Conservation (phyloP, 1,140 invertebrate genomes). For the Meloidogyne hapla region DNA sequence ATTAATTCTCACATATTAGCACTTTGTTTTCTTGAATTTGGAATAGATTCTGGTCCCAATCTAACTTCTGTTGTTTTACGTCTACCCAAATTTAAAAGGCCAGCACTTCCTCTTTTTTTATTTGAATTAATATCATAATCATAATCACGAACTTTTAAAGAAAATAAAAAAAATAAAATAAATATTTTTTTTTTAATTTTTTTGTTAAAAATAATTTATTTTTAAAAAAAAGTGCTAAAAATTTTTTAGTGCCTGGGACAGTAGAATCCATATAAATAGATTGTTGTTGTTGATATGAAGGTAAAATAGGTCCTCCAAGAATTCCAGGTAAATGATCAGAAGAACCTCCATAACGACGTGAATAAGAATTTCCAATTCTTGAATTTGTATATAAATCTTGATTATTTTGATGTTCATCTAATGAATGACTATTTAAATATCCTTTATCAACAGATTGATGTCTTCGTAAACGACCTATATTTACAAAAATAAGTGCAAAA, state of each 20-base stretch:
- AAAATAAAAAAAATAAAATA: background rate
- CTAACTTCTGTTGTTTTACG: conserved; percentile 57
- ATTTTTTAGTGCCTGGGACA: background rate
- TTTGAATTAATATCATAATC: background rate
- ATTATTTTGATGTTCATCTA: background rate
- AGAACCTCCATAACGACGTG: conserved; percentile 19
- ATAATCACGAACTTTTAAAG: background rate
- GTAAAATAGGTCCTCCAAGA: conserved; percentile 3
- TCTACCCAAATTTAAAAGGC: conserved; percentile 51
- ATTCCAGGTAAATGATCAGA: conserved; percentile 16
- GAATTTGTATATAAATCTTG: background rate
- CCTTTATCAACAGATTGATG: conserved; percentile 32
- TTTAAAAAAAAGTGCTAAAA: background rate
- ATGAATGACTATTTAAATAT: conserved; percentile 12
- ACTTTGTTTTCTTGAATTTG: conserved; percentile 22
- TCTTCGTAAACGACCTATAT: conserved; percentile 25
- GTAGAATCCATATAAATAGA: background rate
- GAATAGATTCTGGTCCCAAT: conserved; percentile 28
- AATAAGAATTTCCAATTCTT: background rate
- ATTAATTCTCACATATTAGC: conserved; percentile 20
- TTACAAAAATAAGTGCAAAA: background rate
- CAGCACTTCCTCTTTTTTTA: background rate
- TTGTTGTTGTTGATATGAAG: conserved; percentile 26
- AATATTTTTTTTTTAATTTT: background rate
- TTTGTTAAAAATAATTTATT: too few species aligned